A percentile compares a stretch with the other conserved stretches of the same genome.
Conservation (phyloP, 2,888 invertebrate genomes). For the Cataglyphis cursor region DNA sequence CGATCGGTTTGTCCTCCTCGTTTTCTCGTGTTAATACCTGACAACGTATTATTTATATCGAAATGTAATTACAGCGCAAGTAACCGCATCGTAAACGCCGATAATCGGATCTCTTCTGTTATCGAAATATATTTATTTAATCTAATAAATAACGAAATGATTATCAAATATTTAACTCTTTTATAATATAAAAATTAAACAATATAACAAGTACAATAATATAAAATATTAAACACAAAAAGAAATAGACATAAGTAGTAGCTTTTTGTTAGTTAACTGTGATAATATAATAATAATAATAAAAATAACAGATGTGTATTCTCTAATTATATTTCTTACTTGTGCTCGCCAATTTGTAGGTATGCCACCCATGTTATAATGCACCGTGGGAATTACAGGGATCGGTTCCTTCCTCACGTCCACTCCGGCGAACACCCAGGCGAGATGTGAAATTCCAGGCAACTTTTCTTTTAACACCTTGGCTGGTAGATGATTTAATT, state of each 20-base stretch:
- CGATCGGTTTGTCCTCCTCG: constrained; percentile 91
- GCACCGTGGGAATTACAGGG: constrained; percentile 99
- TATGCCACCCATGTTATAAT: constrained; percentile 99
- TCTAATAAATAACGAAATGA: background rate
- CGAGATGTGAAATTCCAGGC: constrained; percentile 99
- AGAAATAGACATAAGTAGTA: background rate
- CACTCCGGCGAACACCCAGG: constrained; percentile 99
- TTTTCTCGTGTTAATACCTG: constrained; percentile 89
- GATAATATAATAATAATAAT: background rate
- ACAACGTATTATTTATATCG: constrained; percentile 12
- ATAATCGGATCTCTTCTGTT: background rate
- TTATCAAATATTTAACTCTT: background rate
- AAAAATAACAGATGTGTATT: background rate
- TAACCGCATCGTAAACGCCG: background rate
- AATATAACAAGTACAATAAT: background rate
- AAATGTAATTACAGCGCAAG: background rate
- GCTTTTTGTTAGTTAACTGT: background rate
- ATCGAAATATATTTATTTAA: background rate
- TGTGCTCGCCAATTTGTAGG: constrained; percentile 99
- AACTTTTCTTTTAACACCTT: constrained; percentile 94
- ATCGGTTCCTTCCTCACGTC: constrained; percentile 99
- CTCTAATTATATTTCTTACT: constrained; percentile 65
- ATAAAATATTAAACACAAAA: background rate
- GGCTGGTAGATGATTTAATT: constrained; percentile 97
- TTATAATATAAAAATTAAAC: constrained; percentile 2